Evolutionary conservation across 1,140 invertebrate genomes (phyloP), one percentile per base, ranked within the genome.

Genomic region (Drosophila pallidifrons): DNA sequence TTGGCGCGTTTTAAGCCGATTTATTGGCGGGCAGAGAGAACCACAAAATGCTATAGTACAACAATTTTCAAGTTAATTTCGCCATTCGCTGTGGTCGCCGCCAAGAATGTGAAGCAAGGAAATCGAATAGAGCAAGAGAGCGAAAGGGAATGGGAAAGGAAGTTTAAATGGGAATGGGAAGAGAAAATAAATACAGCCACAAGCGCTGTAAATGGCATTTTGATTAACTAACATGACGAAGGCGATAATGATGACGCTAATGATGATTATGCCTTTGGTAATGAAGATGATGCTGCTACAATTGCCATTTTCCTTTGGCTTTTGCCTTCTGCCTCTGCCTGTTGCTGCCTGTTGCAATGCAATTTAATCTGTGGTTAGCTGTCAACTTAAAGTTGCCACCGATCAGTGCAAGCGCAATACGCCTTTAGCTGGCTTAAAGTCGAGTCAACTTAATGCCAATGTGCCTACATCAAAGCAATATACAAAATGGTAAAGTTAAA

Each of bases 31-130:
- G 49, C 35, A 20, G 15, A 35, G 15, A 57, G 67, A 85, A 80
- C 81, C 81, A 69, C 81, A 83, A 81, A 85, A 77, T 85, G 81
- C 47, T 69, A 38, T 38, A 38, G 35, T 38, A 69, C 64, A 83
- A 81, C 57, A 81, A 85, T 81, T 77, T 83, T 49, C 61, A 70
- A 75, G 68, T 71, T 70, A 70, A 80, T 83, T 85, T 74, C 49
- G 52, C 60, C 45, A 61, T 49, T 71, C 43, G 43, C 35, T 57
- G 43, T 57, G 51, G 13, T 8, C 30, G 49, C 30, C 13, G 2
- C 1, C 3, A n/a, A 32, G 28, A 52, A 52, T 52, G n/a, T 32
- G 30, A 52, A 1, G 51, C 51, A 54, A 35, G n/a, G 13, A 35
- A 54, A 35, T 30, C 51, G 51, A 54, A 32, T 54, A 15, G 30